Evolutionary conservation across 2,113 vertebrate genomes (phyloP), one percentile per base, ranked within the genome.

Genomic region (Sigmodon hispidus): DNA sequence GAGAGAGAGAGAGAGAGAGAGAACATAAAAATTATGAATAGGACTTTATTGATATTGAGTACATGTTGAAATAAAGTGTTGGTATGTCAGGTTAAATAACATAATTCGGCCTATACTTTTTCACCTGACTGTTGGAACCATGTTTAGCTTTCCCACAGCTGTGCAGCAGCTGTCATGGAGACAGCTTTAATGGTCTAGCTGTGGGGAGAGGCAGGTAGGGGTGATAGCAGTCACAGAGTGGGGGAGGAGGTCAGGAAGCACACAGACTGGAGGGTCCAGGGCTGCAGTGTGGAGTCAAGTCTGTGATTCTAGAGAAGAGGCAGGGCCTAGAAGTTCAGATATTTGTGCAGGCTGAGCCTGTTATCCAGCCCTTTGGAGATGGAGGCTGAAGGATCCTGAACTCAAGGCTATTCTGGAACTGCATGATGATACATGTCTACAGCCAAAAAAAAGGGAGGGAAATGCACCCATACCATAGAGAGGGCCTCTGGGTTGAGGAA

Each of bases 381-480:
- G n/a, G 22, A 45, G 11, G 29, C 52, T 59, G 40, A 24, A 48
- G 17, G 26, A 13, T 13, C 15, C 50, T 57, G 69, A 89, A 40
- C 59, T 63, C 40, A 45, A 76, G 70, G 70, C 87, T 40, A 16
- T 12, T 10, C 59, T 48, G 31, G 31, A 1, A 19, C 43, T 59
- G 29, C 73, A 16, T n/a, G 26, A 31, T 19, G 22, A 50, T 31
- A 50, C 72, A 3, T 36, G 29, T 76, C 43, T 63, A 76, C 48
- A 61, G 3, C 31, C 5, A 76, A 48, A 52, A 12, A 12, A 26
- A 63, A 34, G 52, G 16, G 8, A 52, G 19, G 43, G 45, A 50
- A 15, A 17, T 9, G 2, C 1, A 4, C 15, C 3, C 50, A 1
- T 16, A 8, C 13, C 80, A 3, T 7, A 31, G 31, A 50, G 50